phyloP scores from a whole-genome alignment of 2,888 invertebrate species.

The Megamerina dolium region DNA sequence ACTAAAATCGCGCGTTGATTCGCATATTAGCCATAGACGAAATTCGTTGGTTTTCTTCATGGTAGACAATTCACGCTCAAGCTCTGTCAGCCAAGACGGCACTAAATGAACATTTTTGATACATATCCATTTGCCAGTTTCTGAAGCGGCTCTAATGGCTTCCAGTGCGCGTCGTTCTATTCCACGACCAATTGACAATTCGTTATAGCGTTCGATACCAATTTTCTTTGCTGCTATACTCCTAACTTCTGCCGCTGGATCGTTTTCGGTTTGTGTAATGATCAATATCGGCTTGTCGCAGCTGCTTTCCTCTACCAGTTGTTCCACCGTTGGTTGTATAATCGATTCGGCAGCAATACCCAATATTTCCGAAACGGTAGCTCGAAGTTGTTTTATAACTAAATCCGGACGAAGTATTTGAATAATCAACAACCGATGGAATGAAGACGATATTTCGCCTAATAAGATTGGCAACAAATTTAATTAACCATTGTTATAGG shows the following conservation, averaged over 20 bases:
- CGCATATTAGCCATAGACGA: slow-evolving; percentile 80
- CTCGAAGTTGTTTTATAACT: slow-evolving; percentile 67
- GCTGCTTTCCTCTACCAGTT: slow-evolving; percentile 41
- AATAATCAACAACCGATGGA: slow-evolving; percentile 75
- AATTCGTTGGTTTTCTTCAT: slow-evolving; percentile 55
- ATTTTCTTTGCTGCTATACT: slow-evolving; percentile 56
- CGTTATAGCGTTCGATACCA: slow-evolving; percentile 53
- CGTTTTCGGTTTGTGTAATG: slow-evolving; percentile 81
- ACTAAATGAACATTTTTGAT: slow-evolving; percentile 77
- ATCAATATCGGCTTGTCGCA: slow-evolving; percentile 69
- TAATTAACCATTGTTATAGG: not conserved
- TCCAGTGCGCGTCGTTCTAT: slow-evolving; percentile 62
- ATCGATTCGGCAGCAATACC: slow-evolving; percentile 50
- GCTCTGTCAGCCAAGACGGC: slow-evolving; percentile 61
- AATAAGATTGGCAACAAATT: not conserved
- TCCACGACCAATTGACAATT: slow-evolving; percentile 76
- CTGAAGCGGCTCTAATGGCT: slow-evolving; percentile 55
- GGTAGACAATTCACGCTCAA: slow-evolving; percentile 61
- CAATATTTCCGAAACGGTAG: slow-evolving; percentile 51
- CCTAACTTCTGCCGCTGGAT: slow-evolving; percentile 78
- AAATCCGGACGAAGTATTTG: slow-evolving; percentile 80
- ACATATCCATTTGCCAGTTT: slow-evolving; percentile 68
- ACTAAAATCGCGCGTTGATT: slow-evolving; percentile 71
- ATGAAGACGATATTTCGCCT: slow-evolving; percentile 48
- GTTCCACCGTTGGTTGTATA: slow-evolving; percentile 41